Percentiles rank a stretch among this genome's conserved stretches.
Evolutionary conservation across 1,140 invertebrate genomes (phyloP).

Genomic region (Pseudoatta argentina): DNA sequence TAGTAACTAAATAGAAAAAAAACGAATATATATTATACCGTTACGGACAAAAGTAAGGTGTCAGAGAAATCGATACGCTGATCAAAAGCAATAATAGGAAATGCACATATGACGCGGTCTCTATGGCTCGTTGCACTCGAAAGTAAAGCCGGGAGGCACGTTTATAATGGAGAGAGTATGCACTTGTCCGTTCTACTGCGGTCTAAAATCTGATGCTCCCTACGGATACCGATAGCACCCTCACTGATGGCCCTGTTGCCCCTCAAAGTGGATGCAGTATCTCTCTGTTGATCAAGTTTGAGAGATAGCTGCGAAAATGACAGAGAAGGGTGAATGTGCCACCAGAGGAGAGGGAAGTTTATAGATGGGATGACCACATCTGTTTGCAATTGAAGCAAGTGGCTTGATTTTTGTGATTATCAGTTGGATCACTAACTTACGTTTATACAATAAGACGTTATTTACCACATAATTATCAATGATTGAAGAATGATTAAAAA

Average conservation of each 20-base stretch:
- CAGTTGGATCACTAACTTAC: conserved; percentile 72
- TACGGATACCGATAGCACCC: conserved; percentile 69
- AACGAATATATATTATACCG: not conserved
- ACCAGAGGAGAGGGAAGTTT: conserved; percentile 31
- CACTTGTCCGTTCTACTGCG: conserved; percentile 79
- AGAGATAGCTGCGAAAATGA: conserved; percentile 76
- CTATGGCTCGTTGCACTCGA: conserved; percentile 80
- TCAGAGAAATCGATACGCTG: conserved; percentile 58
- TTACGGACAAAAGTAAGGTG: conserved; percentile 34
- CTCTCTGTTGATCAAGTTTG: conserved; percentile 78
- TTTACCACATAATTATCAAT: not conserved
- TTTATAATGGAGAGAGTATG: conserved; percentile 75
- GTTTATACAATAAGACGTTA: conserved; percentile 10
- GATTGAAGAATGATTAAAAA: not conserved
- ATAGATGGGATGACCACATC: conserved; percentile 78
- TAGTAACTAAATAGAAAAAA: not conserved
- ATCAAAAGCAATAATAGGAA: conserved; percentile 74
- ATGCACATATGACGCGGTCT: conserved; percentile 81
- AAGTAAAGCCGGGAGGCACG: conserved; percentile 74
- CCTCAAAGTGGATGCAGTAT: conserved; percentile 75
- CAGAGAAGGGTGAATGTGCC: conserved; percentile 65
- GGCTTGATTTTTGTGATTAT: conserved; percentile 75
- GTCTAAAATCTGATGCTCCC: conserved; percentile 81
- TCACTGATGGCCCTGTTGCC: conserved; percentile 71
- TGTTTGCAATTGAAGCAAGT: conserved; percentile 84